Evolutionary conservation across 2,888 invertebrate genomes (phyloP).

Genomic region (Euzetes globulus): DNA sequence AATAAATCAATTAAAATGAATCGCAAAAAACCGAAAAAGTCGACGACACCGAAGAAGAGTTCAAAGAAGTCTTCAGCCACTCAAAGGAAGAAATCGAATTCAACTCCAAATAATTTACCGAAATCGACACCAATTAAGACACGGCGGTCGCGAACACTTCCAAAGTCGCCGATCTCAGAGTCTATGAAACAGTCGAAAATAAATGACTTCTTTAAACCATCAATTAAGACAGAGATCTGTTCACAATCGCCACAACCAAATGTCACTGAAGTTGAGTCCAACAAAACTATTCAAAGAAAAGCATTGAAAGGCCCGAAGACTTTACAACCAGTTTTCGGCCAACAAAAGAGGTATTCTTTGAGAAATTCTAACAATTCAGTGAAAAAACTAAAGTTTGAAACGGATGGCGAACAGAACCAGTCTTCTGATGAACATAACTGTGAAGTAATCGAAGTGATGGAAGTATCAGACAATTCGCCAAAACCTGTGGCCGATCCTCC

Average conservation of each 20-base stretch:
- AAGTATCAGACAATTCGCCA: too few species aligned
- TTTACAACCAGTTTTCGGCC: neutral
- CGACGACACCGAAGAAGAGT: neutral
- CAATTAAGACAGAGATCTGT: too few species aligned
- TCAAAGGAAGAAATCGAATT: neutral
- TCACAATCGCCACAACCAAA: neutral
- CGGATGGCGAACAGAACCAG: neutral
- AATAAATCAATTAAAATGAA: too few species aligned
- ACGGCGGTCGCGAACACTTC: neutral
- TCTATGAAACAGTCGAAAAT: conserved; percentile 16
- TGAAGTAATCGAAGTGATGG: too few species aligned
- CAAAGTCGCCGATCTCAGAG: conserved; percentile 1
- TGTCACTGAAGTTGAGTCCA: neutral
- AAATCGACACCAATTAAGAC: neutral
- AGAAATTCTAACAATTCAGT: neutral
- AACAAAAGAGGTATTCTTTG: neutral
- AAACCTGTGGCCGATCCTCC: too few species aligned
- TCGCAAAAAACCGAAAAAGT: neutral
- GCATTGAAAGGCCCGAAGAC: neutral
- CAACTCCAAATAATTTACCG: conserved; percentile 20
- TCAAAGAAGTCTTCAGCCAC: neutral
- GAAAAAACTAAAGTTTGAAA: neutral
- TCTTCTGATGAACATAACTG: too few species aligned
- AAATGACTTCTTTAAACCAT: conserved; percentile 14
- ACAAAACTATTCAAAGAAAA: neutral